Evolutionary conservation across 2,888 invertebrate genomes (phyloP).

Genomic region (Caenorhabditis sp.): DNA sequence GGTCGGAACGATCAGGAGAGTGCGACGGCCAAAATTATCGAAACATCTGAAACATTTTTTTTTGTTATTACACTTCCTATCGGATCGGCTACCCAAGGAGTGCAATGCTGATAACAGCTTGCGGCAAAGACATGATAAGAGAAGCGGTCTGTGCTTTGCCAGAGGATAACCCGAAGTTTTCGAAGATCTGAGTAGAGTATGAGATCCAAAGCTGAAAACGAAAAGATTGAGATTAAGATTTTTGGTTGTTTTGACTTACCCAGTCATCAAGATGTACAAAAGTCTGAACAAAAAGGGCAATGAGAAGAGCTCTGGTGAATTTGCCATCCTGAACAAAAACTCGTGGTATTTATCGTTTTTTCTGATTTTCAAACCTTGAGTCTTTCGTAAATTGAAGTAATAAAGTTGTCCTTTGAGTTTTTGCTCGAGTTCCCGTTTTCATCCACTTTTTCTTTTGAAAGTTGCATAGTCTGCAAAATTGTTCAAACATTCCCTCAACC

Average conservation of each 20-base stretch:
- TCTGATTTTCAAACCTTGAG: slow-evolving; percentile 36
- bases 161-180: slow-evolving; percentile 66
- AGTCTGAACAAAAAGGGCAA: slow-evolving; percentile 70
- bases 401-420: slow-evolving; percentile 1
- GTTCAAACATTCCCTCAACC: background rate
- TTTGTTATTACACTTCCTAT: background rate
- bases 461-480: slow-evolving; percentile 47
- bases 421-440: slow-evolving; percentile 56
- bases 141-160: slow-evolving; percentile 68
- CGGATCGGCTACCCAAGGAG: slow-evolving; percentile 48
- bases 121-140: slow-evolving; percentile 68
- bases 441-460: slow-evolving; percentile 43
- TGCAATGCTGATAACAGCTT: slow-evolving; percentile 67
- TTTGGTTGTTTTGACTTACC: slow-evolving; percentile 56
- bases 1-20: slow-evolving; percentile 71
- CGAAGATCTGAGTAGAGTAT: slow-evolving; percentile 76
- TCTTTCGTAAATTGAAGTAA: slow-evolving; percentile 16
- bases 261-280: slow-evolving; percentile 77
- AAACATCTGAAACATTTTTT: slow-evolving; percentile 61
- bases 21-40: slow-evolving; percentile 68
- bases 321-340: slow-evolving; percentile 55
- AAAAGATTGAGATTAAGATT: background rate
- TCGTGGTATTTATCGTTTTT: background rate
- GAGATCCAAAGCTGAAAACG: slow-evolving; percentile 74
- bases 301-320: slow-evolving; percentile 71